Evolutionary conservation across 2,888 invertebrate species (phyloP).

Genomic region (Phengaris alcon): DNA sequence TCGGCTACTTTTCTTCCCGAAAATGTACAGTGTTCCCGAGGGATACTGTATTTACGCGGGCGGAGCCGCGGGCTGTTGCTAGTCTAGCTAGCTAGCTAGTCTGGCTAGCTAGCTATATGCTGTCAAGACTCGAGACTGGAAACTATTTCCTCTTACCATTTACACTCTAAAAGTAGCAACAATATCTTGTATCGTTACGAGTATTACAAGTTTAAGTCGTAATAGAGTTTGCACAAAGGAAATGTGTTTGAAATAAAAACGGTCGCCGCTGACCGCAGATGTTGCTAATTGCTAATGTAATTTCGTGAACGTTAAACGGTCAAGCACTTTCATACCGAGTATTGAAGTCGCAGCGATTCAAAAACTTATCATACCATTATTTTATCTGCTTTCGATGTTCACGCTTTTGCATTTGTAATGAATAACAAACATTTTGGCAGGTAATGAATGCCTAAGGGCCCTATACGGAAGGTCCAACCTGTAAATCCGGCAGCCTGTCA

Average conservation of each 20-base stretch:
- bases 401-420: too few species aligned
- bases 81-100: too few species aligned
- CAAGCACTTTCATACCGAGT: background rate
- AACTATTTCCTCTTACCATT: background rate
- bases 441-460: too few species aligned
- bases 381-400: too few species aligned
- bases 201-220: constrained; percentile 25
- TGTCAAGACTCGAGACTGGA: background rate
- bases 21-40: too few species aligned
- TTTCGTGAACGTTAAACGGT: constrained; percentile 37
- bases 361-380: background rate
- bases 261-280: constrained; percentile 38
- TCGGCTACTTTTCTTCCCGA: too few species aligned
- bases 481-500: too few species aligned
- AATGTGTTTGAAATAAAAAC: constrained; percentile 36
- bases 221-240: constrained; percentile 37
- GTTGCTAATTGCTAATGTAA: constrained; percentile 41
- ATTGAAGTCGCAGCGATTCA: constrained; percentile 5
- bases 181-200: background rate
- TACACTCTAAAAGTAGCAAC: background rate
- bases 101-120: too few species aligned
- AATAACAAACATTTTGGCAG: too few species aligned
- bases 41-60: too few species aligned
- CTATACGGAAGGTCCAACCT: too few species aligned
- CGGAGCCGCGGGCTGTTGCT: too few species aligned